Evolutionary conservation across 2,113 vertebrate species (phyloP).

Genomic region (Larimichthys polyactis): DNA sequence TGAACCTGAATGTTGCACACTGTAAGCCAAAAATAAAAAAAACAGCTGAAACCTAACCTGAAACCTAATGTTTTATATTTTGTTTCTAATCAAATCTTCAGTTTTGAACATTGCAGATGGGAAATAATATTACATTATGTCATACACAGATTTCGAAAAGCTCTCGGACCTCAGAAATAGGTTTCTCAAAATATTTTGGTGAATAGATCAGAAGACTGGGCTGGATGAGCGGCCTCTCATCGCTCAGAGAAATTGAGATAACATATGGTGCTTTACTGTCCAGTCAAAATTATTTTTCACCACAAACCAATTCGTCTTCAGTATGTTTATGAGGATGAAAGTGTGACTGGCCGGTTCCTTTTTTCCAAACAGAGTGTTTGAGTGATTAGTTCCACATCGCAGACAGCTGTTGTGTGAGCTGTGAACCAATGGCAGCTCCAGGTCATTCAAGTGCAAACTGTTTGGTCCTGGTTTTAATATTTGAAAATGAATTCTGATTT

Average conservation of each 20-base stretch:
- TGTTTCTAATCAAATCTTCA: background rate
- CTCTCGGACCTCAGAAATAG: background rate
- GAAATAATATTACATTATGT: background rate
- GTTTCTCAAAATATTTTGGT: background rate
- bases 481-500: constrained; percentile 4
- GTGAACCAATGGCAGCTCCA: too few relatives aligned
- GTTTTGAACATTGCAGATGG: background rate
- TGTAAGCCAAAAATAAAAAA: background rate
- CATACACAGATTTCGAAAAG: background rate
- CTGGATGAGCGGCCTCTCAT: background rate
- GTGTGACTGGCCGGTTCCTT: background rate
- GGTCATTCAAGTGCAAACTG: background rate
- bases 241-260: background rate
- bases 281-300: background rate
- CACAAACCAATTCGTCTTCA: background rate
- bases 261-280: background rate
- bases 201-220: background rate
- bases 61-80: background rate
- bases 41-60: background rate
- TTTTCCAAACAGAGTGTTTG: background rate
- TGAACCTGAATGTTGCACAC: background rate
- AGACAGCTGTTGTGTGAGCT: background rate
- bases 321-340: background rate
- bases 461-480: constrained; percentile 20
- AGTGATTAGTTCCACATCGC: constrained; percentile 10